Percentiles rank a stretch among this genome's conserved stretches.
These are phyloP conservation scores for Nephrotoma flavescens DNA, from an alignment of 2,888 invertebrate species.

Conservation along the genomic window DNA sequence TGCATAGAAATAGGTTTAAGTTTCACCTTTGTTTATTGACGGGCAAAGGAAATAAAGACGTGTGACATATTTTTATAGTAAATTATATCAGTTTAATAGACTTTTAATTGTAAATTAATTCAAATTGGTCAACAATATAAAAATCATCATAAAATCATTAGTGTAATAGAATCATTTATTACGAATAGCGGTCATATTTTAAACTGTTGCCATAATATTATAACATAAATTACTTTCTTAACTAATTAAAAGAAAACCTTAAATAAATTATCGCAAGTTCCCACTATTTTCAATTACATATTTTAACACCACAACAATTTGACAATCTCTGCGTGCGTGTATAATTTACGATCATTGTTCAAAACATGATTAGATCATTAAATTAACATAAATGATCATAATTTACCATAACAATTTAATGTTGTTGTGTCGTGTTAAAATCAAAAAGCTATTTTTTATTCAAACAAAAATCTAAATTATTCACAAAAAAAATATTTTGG, in stretches of 20 bases:
- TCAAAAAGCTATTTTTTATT: background rate
- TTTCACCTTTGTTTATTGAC: background rate
- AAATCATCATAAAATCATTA: background rate
- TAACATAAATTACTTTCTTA: no score
- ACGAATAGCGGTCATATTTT: background rate
- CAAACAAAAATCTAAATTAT: background rate
- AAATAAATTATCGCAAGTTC: background rate
- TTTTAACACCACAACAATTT: background rate
- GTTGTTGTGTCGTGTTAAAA: background rate
- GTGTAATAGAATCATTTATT: background rate
- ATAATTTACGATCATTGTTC: background rate
- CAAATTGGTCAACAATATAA: background rate
- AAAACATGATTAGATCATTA: background rate
- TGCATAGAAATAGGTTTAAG: background rate
- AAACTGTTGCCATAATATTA: no score
- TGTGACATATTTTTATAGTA: background rate
- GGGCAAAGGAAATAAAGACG: background rate
- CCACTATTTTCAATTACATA: background rate
- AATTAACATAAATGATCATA: background rate
- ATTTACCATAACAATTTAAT: background rate
- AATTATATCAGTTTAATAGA: background rate
- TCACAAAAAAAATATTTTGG: background rate
- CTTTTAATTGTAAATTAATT: background rate
- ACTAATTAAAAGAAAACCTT: background rate
- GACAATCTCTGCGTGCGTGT: background rate